Percentiles rank a stretch among this genome's conserved stretches.
Conservation (phyloP, 2,113 vertebrate genomes). For the Gambusia affinis region DNA sequence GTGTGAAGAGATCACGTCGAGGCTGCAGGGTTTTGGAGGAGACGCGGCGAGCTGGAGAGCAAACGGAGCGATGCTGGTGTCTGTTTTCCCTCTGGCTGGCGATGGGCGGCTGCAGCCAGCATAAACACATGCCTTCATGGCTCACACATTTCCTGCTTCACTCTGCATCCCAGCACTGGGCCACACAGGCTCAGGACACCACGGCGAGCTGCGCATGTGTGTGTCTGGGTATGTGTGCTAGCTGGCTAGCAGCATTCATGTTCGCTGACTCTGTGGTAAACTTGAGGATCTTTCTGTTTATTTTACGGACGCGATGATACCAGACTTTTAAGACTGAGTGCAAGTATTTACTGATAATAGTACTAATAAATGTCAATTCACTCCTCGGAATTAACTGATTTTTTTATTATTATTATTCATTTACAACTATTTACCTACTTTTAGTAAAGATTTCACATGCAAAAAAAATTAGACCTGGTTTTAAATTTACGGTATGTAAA, state of each 20-base stretch:
- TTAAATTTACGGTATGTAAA: too few species aligned
- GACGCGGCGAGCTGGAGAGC: slow-evolving; percentile 57
- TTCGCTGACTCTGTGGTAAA: slow-evolving; percentile 35
- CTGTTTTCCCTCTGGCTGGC: slow-evolving; percentile 83
- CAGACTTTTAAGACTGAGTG: too few species aligned
- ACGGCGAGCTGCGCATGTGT: slow-evolving; percentile 37
- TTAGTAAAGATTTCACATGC: too few species aligned
- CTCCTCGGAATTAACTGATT: too few species aligned
- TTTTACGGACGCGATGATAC: too few species aligned
- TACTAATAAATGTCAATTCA: too few species aligned
- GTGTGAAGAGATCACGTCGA: slow-evolving; percentile 60
- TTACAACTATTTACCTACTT: too few species aligned
- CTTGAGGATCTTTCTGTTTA: background rate
- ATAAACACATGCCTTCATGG: slow-evolving; percentile 88
- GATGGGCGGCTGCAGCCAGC: slow-evolving; percentile 81
- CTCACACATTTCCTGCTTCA: slow-evolving; percentile 85
- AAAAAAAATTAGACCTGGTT: too few species aligned
- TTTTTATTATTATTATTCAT: too few species aligned
- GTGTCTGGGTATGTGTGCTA: background rate
- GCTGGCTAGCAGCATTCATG: slow-evolving; percentile 26
- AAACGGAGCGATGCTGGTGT: slow-evolving; percentile 67
- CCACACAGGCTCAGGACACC: slow-evolving; percentile 80
- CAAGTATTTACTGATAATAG: too few species aligned
- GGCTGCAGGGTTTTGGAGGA: slow-evolving; percentile 29
- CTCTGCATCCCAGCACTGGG: slow-evolving; percentile 76